Evolutionary conservation across 2,113 vertebrate genomes (phyloP), one percentile per base, ranked within the genome.

Genomic region (Dolichallabes microphthalmus): DNA sequence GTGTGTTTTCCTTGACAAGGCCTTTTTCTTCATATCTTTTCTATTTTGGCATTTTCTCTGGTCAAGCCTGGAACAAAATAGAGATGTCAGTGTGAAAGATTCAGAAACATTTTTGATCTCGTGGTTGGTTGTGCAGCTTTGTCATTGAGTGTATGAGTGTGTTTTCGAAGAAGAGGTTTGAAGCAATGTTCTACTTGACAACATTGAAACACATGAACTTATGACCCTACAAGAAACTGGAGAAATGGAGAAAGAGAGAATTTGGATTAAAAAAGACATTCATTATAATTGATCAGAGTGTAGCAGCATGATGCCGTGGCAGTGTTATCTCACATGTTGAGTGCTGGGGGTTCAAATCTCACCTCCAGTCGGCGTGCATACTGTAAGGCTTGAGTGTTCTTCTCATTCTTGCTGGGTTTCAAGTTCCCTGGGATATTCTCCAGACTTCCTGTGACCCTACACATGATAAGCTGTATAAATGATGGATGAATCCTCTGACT

Each of bases 91-190:
- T 78, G 30, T 77, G 8, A 57, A 71, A 75, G 73, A 58, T 85
- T 85, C 52, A 45, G 83, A 57, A 79, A 69, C n/a, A 15, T 58
- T 85, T 85, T 73, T 85, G 77, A 80, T 85, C 77, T 22, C 15
- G 20, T 45, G 64, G 45, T n/a, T 53, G 45, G 3, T 77, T 66
- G 60, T 78, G 35, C 13, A 25, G 19, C 60, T 85, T 80, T 79
- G 64, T 52, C 55, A 32, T 22, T 61, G 69, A 7, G 25, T 76
- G 57, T 58, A 45, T 52, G 35, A 52, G 57, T 60, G n/a, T 77
- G 73, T 77, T 77, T 78, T 20, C 68, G 27, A 17, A 10, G 53
- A 58, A 57, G 27, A 82, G n/a, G 77, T 35, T 87, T 68, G 58
- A 55, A 76, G 68, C 30, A 52, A 19, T 64, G 27, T 25, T 84